Conservation (phyloP, 2,113 vertebrate genomes). For the Nothocercus julius region DNA sequence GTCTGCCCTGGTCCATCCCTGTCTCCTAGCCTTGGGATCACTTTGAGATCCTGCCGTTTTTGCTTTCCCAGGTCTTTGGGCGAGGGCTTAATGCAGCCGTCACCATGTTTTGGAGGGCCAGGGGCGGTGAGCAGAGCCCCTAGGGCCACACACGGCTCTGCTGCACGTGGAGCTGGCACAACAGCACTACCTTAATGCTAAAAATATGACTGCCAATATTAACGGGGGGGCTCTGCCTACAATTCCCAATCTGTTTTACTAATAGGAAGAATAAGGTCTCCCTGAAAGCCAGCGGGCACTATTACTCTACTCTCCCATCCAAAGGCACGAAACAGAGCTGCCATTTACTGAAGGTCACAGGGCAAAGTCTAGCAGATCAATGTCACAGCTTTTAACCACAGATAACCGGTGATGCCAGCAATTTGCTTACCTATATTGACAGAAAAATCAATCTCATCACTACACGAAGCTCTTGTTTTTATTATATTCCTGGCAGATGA, state of each 20-base stretch:
- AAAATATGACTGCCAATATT: not conserved
- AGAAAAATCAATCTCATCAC: constrained; percentile 61
- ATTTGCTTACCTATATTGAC: constrained; percentile 65
- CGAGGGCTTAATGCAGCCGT: not conserved
- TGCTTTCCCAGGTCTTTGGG: not conserved
- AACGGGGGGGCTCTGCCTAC: not conserved
- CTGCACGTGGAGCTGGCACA: not conserved
- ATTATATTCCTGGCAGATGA: constrained; percentile 22
- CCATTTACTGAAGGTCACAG: constrained; percentile 43
- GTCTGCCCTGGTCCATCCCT: fast-evolving
- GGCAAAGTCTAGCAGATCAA: constrained; percentile 48
- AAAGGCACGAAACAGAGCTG: not conserved
- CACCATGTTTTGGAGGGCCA: not conserved
- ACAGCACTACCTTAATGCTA: not conserved
- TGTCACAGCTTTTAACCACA: constrained; percentile 63
- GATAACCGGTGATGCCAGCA: constrained; percentile 60
- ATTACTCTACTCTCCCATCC: not conserved
- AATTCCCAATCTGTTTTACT: not conserved
- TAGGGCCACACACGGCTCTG: not conserved
- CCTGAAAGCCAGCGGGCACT: not conserved
- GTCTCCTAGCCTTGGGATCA: not conserved
- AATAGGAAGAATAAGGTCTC: constrained; percentile 9
- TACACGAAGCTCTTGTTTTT: constrained; percentile 47
- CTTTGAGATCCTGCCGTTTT: not conserved
- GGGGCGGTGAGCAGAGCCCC: not conserved